These are phyloP conservation scores for Julus scanicus DNA, from an alignment of 2,888 invertebrate genomes.

Conservation along the genomic window DNA sequence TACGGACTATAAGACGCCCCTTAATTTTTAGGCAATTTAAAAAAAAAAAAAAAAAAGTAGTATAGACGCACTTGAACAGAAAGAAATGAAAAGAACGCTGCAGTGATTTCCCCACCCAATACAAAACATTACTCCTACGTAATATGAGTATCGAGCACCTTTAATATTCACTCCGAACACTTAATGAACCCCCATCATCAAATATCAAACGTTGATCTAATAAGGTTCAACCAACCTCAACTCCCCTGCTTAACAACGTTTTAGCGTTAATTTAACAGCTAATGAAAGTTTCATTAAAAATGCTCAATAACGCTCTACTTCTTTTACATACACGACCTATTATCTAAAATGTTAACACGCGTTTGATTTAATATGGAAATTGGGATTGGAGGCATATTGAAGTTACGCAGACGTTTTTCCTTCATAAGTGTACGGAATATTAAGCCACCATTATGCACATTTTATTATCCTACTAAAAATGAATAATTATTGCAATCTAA, in stretches of 20 bases:
- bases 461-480: too few relatives aligned
- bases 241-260: not conserved
- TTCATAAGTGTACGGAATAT: not conserved
- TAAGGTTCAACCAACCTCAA: not conserved
- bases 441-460: not conserved
- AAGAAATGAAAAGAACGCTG: not conserved
- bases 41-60: too few relatives aligned
- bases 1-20: too few relatives aligned
- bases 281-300: conserved; percentile 30
- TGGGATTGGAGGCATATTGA: not conserved
- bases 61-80: too few relatives aligned
- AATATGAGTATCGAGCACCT: not conserved
- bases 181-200: not conserved
- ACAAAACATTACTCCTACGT: not conserved
- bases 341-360: not conserved
- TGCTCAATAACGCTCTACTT: not conserved
- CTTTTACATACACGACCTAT: not conserved
- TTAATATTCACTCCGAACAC: not conserved
- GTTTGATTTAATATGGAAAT: not conserved
- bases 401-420: not conserved
- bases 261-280: conserved; percentile 34
- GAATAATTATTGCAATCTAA: too few relatives aligned
- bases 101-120: not conserved
- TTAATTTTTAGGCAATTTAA: too few relatives aligned
- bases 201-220: not conserved